phyloP scores from a whole-genome alignment of 2,797 vertebrate genomes.

The Girardinus metallicus region DNA sequence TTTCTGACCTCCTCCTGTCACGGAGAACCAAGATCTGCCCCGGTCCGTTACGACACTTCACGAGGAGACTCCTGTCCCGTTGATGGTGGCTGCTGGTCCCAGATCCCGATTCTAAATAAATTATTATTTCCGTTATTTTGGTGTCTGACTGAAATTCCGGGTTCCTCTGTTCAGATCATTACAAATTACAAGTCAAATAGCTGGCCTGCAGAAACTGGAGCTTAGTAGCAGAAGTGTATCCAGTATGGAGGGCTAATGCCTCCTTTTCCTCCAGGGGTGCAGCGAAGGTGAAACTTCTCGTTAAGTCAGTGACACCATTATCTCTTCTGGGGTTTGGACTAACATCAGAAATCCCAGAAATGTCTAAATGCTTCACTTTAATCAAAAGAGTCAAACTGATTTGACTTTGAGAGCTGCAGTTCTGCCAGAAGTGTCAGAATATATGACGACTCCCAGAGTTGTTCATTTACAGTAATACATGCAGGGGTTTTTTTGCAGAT shows the following conservation, averaged over 20 bases:
- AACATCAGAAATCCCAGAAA: constrained; percentile 39
- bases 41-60: too few species aligned
- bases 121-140: too few species aligned
- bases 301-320: constrained; percentile 62
- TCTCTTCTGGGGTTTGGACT: constrained; percentile 31
- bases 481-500: constrained; percentile 30
- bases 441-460: constrained; percentile 10
- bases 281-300: constrained; percentile 65
- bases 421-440: constrained; percentile 24
- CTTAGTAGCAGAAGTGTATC: constrained; percentile 38
- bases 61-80: too few species aligned
- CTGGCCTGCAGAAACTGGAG: constrained; percentile 32
- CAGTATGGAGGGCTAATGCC: constrained; percentile 28
- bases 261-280: constrained; percentile 22
- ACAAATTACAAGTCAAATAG: constrained; percentile 55
- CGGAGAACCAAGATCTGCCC: too few species aligned
- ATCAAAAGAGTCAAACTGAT: constrained; percentile 16
- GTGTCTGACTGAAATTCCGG: too few species aligned
- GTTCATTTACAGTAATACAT: constrained; percentile 24
- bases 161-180: too few species aligned
- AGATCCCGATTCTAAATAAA: too few species aligned
- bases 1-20: too few species aligned
- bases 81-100: too few species aligned
- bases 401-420: constrained; percentile 22
- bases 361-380: constrained; percentile 22